Evolutionary conservation across 2,113 vertebrate species (phyloP), one percentile per base, ranked within the genome.

Genomic region (Gasterosteus nipponicus): DNA sequence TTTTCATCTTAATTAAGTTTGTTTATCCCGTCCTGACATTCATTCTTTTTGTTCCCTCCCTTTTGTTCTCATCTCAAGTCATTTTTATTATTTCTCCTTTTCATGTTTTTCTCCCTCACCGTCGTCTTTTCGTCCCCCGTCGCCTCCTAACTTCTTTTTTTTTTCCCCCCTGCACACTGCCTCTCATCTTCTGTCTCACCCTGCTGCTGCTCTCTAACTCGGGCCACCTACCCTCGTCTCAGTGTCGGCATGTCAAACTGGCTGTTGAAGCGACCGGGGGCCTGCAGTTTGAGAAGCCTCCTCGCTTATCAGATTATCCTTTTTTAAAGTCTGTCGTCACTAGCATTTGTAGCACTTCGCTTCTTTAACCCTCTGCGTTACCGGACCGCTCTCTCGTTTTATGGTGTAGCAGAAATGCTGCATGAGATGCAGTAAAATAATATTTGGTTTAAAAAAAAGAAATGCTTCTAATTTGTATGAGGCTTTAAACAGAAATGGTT

Each of bases 261-360:
- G 22, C 62, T 57, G 38, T 68, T 61, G 38, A 65, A 69, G 58
- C 6, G 7, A 60, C 38, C 67, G 41, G 42, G 63, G 26, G 46
- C 35, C 60, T 70, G 57, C 35, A 39, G 8, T 74, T 57, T 46
- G 10, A 68, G 19, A 71, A 61, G 3, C 29, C 39, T 18, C 16
- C 29, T 66, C 46, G 61, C 39, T 69, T 74, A 33, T 42, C 16
- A 29, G 5, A 57, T 69, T 38, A 62, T 53, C 39, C 3, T 4
- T 41, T 56, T 51, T 4, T 26, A 26, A 73, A 54, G 22, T 26
- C 16, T 42, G 26, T 71, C 59, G 62, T 19, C 0, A 6, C 26
- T 31, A 12, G 33, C 51, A 67, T 42, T 22, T 22, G 26, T 49
- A 35, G 16, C 49, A 5, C 44, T 60, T 60, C 47, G 42, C 61